phyloP scores from a whole-genome alignment of 2,113 vertebrate genomes.

The Saccopteryx leptura region DNA sequence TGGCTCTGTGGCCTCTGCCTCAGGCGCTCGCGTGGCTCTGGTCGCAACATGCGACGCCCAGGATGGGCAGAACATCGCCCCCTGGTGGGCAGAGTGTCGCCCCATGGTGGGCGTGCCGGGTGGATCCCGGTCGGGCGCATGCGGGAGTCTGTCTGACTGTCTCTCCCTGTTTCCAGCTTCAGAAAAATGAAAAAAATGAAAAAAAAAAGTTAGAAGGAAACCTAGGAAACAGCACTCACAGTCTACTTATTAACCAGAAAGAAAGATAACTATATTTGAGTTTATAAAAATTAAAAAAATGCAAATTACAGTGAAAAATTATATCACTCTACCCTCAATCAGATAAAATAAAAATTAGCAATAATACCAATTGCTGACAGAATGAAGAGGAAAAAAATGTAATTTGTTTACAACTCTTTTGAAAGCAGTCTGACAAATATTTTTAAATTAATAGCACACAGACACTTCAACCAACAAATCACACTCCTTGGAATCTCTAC shows the following conservation, averaged over 20 bases:
- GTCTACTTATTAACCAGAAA: conserved; percentile 57
- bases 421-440: conserved; percentile 19
- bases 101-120: too few species aligned
- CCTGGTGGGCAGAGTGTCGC: too few species aligned
- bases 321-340: background rate
- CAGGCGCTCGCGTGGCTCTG: too few species aligned
- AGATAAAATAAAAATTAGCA: conserved; percentile 19
- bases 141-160: too few species aligned
- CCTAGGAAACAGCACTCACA: background rate
- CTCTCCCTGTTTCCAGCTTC: too few species aligned
- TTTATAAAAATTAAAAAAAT: conserved; percentile 60
- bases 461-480: conserved; percentile 37
- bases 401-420: conserved; percentile 55
- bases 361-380: background rate
- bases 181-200: too few species aligned
- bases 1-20: too few species aligned
- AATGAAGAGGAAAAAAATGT: background rate
- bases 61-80: too few species aligned
- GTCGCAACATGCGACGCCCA: too few species aligned
- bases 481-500: conserved; percentile 1
- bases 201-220: conserved; percentile 31
- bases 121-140: too few species aligned
- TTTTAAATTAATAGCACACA: conserved; percentile 8
- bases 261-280: background rate
- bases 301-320: conserved; percentile 30